Conservation (phyloP, 2,888 invertebrate species). For the Dryobota labecula region DNA sequence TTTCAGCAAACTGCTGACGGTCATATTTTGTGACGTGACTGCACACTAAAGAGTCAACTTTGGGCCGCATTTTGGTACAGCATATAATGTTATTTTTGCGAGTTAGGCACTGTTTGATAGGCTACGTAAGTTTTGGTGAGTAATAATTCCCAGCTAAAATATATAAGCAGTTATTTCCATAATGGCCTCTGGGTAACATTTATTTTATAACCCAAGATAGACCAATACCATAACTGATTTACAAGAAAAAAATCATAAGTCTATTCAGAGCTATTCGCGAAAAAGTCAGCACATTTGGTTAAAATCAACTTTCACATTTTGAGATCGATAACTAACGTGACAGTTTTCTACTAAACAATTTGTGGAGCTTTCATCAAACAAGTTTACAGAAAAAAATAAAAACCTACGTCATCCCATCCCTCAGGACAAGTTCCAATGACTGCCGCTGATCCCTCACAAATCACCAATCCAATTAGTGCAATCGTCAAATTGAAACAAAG, state of each 20-base stretch:
- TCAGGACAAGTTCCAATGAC: constrained; percentile 26
- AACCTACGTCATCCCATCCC: neutral
- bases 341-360: neutral
- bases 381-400: neutral
- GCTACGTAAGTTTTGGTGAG: neutral
- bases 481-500: constrained; percentile 69
- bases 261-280: neutral
- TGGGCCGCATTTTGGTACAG: constrained; percentile 22
- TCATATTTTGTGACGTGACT: constrained; percentile 53
- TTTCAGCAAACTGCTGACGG: constrained; percentile 35
- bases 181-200: neutral
- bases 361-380: neutral
- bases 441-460: constrained; percentile 35
- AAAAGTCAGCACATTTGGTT: neutral
- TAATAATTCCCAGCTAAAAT: neutral
- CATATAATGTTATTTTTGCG: constrained; percentile 7
- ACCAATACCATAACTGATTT: neutral
- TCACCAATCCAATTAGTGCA: constrained; percentile 66
- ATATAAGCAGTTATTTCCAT: neutral
- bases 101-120: neutral
- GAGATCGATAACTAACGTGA: neutral
- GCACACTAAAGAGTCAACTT: constrained; percentile 38
- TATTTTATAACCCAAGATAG: neutral
- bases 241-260: neutral
- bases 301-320: too few species aligned